These are phyloP conservation scores for Nomia melanderi DNA, from an alignment of 1,140 invertebrate genomes.

Conservation along the genomic window DNA sequence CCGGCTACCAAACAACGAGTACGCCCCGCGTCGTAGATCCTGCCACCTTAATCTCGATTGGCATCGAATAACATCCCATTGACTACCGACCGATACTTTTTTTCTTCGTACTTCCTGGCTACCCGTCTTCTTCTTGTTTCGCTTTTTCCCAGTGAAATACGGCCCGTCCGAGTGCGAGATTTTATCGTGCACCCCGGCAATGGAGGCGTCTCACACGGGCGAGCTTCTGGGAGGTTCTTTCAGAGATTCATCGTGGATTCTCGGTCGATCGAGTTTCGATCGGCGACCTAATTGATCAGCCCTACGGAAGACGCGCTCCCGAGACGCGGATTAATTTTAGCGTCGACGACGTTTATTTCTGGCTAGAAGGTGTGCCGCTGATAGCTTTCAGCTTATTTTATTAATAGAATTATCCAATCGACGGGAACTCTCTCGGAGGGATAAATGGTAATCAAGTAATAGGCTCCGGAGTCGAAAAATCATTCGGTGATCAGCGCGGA, in stretches of 20 bases:
- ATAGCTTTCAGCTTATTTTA: too few relatives aligned
- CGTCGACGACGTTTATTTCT: too few relatives aligned
- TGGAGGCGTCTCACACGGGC: neutral
- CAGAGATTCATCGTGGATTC: neutral
- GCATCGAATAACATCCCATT: slow-evolving; percentile 58
- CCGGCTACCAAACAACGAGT: too few relatives aligned
- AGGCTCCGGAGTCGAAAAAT: too few relatives aligned
- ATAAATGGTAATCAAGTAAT: too few relatives aligned
- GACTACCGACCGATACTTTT: slow-evolving; percentile 46
- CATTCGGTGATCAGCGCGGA: too few relatives aligned
- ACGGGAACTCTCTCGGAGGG: too few relatives aligned
- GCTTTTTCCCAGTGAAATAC: slow-evolving; percentile 33
- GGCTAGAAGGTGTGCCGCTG: too few relatives aligned
- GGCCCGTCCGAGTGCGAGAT: slow-evolving; percentile 30
- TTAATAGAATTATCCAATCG: too few relatives aligned
- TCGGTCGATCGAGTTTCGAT: neutral
- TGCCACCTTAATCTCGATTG: slow-evolving; percentile 61
- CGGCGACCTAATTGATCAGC: neutral
- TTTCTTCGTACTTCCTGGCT: neutral
- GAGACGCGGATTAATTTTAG: too few relatives aligned
- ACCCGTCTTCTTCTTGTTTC: neutral
- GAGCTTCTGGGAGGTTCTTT: slow-evolving; percentile 37
- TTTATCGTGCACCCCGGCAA: slow-evolving; percentile 37
- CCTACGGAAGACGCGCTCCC: too few relatives aligned
- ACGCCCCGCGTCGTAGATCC: slow-evolving; percentile 46